Evolutionary conservation across 2,113 vertebrate species (phyloP), one percentile per base, ranked within the genome.

Genomic region (Halcyon malimbica): DNA sequence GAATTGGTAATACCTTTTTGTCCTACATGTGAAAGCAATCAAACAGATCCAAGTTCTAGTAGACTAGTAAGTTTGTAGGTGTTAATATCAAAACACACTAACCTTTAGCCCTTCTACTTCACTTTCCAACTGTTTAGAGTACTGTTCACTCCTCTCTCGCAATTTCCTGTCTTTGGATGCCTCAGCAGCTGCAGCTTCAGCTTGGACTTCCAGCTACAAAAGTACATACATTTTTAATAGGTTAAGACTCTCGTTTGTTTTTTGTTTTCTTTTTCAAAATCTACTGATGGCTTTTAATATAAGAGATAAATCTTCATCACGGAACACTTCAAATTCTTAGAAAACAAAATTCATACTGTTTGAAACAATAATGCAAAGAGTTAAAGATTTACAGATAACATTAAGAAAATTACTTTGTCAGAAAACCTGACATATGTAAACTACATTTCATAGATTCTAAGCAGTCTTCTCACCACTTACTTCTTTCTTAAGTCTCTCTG

Each of bases 101-200:
- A 99, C 99, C 98, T 99, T 99, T 62, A 99, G 98, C 35, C 99
- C 99, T 84, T 99, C 99, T 94, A 99, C 88, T 94, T 99, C 99
- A 68, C 98, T 99, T 97, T 99, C 99, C 97, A 99, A 97, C 97
- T 99, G 99, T 80, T 99, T 98, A 91, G 98, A 99, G 87, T 99
- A 99, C 94, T 99, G 99, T 71, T 99, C 99, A 10, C 98, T 99
- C 60, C 99, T 98, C 95, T 99, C 99, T 80, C 99, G 98, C 87
- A 99, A 96, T 95, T 99, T 99, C 96, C 98, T 98, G 98, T 99
- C 99, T 97, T 99, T 99, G 90, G 99, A 99, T 84, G 99, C 98
- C 95, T 99, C 99, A 20, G 98, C 98, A 37, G 98, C 86, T 96
- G 98, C 98, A 57, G 99, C 98, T 98, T 99, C 99, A 29, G 98